These are phyloP conservation scores for Volucella inflata DNA, from an alignment of 2,888 invertebrate genomes.

Conservation along the genomic window DNA sequence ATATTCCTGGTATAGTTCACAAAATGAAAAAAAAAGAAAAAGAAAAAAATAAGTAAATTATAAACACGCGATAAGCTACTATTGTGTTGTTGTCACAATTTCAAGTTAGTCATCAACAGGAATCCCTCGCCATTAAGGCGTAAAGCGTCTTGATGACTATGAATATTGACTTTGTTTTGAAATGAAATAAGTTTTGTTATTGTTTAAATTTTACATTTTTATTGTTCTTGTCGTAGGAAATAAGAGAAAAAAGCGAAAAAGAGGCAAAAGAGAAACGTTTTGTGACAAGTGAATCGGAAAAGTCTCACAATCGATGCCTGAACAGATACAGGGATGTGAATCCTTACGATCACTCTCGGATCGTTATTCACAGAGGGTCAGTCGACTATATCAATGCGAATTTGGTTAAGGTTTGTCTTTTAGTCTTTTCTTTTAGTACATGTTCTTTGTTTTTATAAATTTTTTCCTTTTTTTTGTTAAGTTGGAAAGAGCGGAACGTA, in stretches of 20 bases:
- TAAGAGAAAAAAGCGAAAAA: constrained; percentile 88
- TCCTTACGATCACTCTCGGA: constrained; percentile 97
- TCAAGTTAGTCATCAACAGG: constrained; percentile 20
- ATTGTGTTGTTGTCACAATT: constrained; percentile 1
- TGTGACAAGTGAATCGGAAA: constrained; percentile 81
- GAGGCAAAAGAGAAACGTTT: constrained; percentile 86
- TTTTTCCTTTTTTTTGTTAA: constrained; percentile 80
- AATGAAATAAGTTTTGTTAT: neutral
- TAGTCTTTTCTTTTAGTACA: neutral
- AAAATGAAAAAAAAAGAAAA: neutral
- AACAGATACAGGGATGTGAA: constrained; percentile 98
- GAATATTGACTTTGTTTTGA: constrained; percentile 8
- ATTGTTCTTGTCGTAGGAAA: constrained; percentile 86
- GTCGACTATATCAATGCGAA: constrained; percentile 98
- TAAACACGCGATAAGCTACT: neutral
- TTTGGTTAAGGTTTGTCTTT: constrained; percentile 88
- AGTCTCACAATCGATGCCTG: constrained; percentile 85
- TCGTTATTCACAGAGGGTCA: constrained; percentile 89
- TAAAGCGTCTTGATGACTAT: constrained; percentile 3
- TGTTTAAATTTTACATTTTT: neutral
- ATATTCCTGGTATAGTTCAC: constrained; percentile 20
- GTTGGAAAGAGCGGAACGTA: constrained; percentile 92
- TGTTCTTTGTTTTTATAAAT: constrained; percentile 18
- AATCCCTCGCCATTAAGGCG: constrained; percentile 8
- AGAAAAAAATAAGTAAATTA: neutral